Evolutionary conservation across 2,113 vertebrate species (phyloP).

Genomic region (Oceanites oceanicus): DNA sequence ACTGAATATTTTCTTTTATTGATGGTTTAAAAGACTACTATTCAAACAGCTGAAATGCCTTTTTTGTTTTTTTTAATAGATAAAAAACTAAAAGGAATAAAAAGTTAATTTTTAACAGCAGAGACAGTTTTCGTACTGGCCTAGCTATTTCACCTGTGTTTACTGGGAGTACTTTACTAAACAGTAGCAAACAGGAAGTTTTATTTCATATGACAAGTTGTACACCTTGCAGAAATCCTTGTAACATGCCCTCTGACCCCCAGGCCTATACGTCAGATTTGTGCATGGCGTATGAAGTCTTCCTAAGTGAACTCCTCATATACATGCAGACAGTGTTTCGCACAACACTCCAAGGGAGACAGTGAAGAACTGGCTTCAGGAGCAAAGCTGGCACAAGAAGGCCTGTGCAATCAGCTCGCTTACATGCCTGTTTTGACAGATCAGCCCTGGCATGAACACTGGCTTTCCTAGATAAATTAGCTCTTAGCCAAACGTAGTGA

Average conservation of each 20-base stretch:
- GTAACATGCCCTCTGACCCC: not conserved
- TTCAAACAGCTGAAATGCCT: not conserved
- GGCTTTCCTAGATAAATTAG: not conserved
- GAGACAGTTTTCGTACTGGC: not conserved
- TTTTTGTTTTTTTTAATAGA: not conserved
- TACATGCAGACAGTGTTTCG: not conserved
- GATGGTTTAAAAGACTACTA: not conserved
- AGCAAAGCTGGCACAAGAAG: not conserved
- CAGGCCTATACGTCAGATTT: not conserved
- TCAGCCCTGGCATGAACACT: not conserved
- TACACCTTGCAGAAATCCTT: conserved; percentile 33
- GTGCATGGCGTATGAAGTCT: not conserved
- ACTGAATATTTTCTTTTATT: not conserved
- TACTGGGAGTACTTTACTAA: not conserved
- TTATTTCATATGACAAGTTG: not conserved
- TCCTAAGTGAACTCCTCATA: not conserved
- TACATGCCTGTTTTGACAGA: conserved; percentile 26
- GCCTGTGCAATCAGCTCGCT: not conserved
- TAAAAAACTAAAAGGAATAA: not conserved
- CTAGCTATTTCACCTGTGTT: not conserved
- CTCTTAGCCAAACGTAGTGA: not conserved
- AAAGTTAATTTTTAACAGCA: not conserved
- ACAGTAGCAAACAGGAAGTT: not conserved
- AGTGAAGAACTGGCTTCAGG: not conserved
- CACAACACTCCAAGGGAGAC: not conserved